Evolutionary conservation across 2,888 invertebrate species (phyloP), one percentile per base, ranked within the genome.

Genomic region (Tetramorium bicarinatum): DNA sequence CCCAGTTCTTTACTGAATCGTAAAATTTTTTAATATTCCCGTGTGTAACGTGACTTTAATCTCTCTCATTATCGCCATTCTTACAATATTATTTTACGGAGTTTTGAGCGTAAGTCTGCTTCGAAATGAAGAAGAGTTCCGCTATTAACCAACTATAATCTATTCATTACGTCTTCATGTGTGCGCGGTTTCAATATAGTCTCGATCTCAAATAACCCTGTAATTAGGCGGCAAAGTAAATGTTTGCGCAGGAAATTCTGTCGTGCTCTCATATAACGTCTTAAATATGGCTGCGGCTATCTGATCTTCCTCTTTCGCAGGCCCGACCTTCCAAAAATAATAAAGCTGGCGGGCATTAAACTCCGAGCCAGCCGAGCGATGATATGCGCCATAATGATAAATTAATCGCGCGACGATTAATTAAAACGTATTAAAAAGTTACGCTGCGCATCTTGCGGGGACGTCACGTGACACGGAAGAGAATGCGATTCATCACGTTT

Each of bases 401-500:
- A 93, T 93, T 92, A 93, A 93, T 93, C 91, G 85, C 85, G 80
- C 76, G 74, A 84, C 91, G 91, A 93, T 93, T 93, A 93, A 93
- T 93, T 93, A 92, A 93, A 93, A 91, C 87, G 87, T 89, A 92
- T 91, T 90, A 89, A 87, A 87, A 87, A 87, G 82, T 83, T 49
- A 80, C 44, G 82, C 62, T 69, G 83, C 74, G 61, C 61, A 52
- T 69, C 72, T 41, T 44, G 62, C 76, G 83, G 74, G 74, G 18
- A 77, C 83, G 77, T 82, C 89, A 86, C 87, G 85, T 79, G 88
- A 79, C 81, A 82, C 71, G 75, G 56, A 83, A 86, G 88, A 83
- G 87, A 87, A 83, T 90, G 88, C 92, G 91, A 93, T 93, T 93
- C 92, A 93, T 93, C 93, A 93, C 92, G 91, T 93, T 93, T 93